Percentiles rank a stretch among this genome's conserved stretches.
phyloP scores from a whole-genome alignment of 1,140 invertebrate species.

The Cydia splendana region DNA sequence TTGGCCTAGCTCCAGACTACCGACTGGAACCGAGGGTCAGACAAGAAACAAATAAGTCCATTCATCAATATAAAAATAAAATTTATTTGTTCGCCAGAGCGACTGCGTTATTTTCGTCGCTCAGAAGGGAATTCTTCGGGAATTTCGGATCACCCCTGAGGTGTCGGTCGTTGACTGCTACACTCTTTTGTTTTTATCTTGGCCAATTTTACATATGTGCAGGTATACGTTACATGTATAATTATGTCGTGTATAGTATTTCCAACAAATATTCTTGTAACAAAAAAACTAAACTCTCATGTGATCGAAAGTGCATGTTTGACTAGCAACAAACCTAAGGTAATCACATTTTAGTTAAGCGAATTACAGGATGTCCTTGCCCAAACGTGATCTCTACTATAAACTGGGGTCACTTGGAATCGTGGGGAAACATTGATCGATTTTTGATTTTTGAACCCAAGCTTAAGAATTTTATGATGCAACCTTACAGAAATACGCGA shows the following conservation, averaged over 20 bases:
- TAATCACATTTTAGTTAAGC: no score
- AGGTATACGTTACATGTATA: background rate
- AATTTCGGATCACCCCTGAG: conserved; percentile 76
- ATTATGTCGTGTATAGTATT: background rate
- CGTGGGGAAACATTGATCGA: no score
- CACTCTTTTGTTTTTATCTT: conserved; percentile 72
- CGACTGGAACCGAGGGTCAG: conserved; percentile 41
- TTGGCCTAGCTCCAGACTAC: conserved; percentile 55
- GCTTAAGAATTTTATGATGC: no score
- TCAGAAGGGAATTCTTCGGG: conserved; percentile 75
- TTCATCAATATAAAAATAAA: conserved; percentile 76
- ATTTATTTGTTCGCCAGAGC: conserved; percentile 69
- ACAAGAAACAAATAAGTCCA: conserved; percentile 57
- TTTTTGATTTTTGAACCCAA: no score
- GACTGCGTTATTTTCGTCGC: conserved; percentile 71
- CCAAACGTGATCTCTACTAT: no score
- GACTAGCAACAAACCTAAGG: no score
- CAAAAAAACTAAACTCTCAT: no score
- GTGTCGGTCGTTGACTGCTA: conserved; percentile 72
- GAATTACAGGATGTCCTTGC: no score
- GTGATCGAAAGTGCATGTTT: no score
- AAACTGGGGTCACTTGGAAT: no score
- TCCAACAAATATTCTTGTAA: background rate
- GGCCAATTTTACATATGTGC: conserved; percentile 33
- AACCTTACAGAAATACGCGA: no score